A percentile compares a stretch with the other conserved stretches of the same genome.
phyloP scores from a whole-genome alignment of 2,797 vertebrate genomes.

The Coranthus polyacanthus region DNA sequence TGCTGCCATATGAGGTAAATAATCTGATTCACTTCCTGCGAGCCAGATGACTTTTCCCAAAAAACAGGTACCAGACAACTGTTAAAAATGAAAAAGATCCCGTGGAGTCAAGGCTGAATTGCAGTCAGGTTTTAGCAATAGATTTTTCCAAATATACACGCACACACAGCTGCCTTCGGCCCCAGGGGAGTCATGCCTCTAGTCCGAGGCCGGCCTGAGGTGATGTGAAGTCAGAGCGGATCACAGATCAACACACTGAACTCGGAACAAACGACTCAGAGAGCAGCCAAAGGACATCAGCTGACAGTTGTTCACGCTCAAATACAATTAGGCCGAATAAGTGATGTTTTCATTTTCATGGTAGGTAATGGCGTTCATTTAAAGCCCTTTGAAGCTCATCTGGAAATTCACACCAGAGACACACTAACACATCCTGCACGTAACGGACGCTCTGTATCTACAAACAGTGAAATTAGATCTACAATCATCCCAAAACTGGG shows the following conservation, averaged over 20 bases:
- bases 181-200: conserved; percentile 34
- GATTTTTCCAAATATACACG: conserved; percentile 4
- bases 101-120: background rate
- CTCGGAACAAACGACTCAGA: conserved; percentile 36
- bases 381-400: conserved; percentile 26
- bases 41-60: background rate
- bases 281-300: conserved; percentile 57
- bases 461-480: no score
- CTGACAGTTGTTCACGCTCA: conserved; percentile 54
- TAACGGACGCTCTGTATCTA: conserved; percentile 14
- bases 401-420: conserved; percentile 19
- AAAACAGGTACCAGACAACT: background rate
- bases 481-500: no score
- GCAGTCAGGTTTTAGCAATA: background rate
- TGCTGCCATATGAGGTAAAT: background rate
- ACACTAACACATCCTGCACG: conserved; percentile 1
- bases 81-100: conserved; percentile 1
- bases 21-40: background rate
- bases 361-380: conserved; percentile 35
- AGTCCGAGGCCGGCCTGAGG: conserved; percentile 25
- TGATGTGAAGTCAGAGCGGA: conserved; percentile 44
- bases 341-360: conserved; percentile 45
- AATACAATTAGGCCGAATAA: conserved; percentile 43
- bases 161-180: conserved; percentile 5
- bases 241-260: conserved; percentile 28